Base-by-base conservation (phyloP, 2,113 vertebrate species). In the Paradoxurus hermaphroditus region DNA sequence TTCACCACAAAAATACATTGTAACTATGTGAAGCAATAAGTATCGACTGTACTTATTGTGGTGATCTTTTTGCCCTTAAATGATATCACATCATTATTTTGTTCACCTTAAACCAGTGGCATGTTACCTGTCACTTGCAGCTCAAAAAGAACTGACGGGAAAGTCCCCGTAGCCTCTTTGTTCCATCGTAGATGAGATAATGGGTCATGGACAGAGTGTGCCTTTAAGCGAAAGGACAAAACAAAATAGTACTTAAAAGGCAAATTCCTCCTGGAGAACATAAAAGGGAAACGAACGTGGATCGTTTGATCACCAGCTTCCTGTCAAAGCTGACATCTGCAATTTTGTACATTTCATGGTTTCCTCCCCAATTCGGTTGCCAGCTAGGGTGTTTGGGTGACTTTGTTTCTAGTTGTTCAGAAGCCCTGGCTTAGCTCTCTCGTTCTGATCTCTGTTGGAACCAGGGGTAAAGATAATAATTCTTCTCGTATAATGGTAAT, bases 241-340 rank as follows among this genome's bases (percentile, higher is more conserved):
- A 46, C 41, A 53, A 87, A 95, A 59, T 25, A 68, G 13, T 9
- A 65, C 92, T 91, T 93, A 83, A 93, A 96, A 91, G 63, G 53
- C 68, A 79, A 96, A 79, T 73, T 90, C 68, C 63, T 92, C 34
- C 77, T 53, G 34, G 53, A 87, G 27, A 44, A 56, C n/a, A 65
- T 73, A 72, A 92, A 85, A 94, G 78, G 78, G 23, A 90, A 94
- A 51, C 68, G 93, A 94, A 93, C 79, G 39, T 78, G 86, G 85
- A 86, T 93, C 93, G 72, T 92, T 96, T 95, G 85, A 93, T 92
- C 85, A 46, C 68, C 53, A 73, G 82, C 15, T 87, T 97, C 89
- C 92, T 67, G 90, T 87, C 82, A 73, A 84, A 91, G n/a, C 65
- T 89, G 72, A 63, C 27, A 70, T 92, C 79, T 94, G 79, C 82